Base-by-base conservation (phyloP, 2,113 vertebrate genomes). In the Actenoides lindsayi region DNA sequence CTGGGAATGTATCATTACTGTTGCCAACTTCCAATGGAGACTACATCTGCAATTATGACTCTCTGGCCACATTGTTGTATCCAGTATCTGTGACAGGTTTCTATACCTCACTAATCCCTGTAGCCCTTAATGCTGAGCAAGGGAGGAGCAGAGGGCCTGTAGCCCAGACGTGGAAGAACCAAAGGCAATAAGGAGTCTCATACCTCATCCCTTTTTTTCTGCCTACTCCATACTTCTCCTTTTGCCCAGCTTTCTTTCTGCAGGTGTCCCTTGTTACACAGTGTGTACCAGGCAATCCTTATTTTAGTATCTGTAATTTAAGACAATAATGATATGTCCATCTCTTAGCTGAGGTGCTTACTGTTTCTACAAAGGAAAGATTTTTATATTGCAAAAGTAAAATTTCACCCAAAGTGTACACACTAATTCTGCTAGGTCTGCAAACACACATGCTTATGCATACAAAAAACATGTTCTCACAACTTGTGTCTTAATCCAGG, bases 381-480 rank as follows among this genome's bases (percentile, higher is more conserved):
- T 33, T 64, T 89, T 62, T 64, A 15, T 25, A 35, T 11, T 42
- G 13, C 6, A 53, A 64, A 87, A 60, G 9, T 46, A 57, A 87
- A 44, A 75, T 44, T 60, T 76, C 10, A 18, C 11, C 41, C 14
- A 17, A 31, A 53, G 21, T 13, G 6, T 24, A 24, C 10, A 20
- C 16, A 44, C 15, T 18, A 37, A 7, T 63, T 46, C 42, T 31
- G 18, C 16, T 24, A 75, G 4, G 3, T 6, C 5, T 33, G 33
- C 10, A 42, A 70, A 75, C 19, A 37, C 7, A 24, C 2, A 2
- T 33, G 11, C 6, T 16, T 7, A 3, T 4, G 2, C 27, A 42
- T 35, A 28, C 2, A 13, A 77, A 57, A 3, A 35, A 33, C 20
- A 8, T 6, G 12, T 6, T 14, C 27, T 54, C 1, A 0, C 44